phyloP scores from a whole-genome alignment of 2,888 invertebrate species.

The Steinernema carpocapsae region DNA sequence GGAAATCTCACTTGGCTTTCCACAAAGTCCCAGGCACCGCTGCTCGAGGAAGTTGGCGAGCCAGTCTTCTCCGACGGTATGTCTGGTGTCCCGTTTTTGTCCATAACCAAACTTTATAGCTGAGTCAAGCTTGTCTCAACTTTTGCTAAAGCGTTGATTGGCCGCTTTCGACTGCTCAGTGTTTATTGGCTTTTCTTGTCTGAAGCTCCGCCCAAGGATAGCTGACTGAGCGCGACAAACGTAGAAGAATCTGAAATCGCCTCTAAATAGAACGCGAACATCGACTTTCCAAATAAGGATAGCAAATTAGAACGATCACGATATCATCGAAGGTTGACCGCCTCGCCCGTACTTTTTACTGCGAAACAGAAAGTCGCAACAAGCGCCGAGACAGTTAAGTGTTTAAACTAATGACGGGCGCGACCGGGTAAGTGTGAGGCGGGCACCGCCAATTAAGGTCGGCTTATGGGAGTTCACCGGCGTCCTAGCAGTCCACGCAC shows the following conservation, averaged over 20 bases:
- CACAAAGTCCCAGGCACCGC: constrained; percentile 27
- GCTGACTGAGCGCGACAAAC: not conserved
- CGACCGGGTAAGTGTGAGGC: not conserved
- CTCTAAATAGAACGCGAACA: not conserved
- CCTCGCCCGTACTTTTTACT: not conserved
- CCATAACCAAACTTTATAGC: constrained; percentile 25
- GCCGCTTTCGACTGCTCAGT: constrained; percentile 2
- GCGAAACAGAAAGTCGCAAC: not conserved
- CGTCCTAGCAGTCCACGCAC: not conserved
- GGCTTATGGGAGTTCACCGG: not conserved
- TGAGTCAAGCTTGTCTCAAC: constrained; percentile 10
- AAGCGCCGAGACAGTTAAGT: not conserved
- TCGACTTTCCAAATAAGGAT: not conserved
- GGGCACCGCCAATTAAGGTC: not conserved
- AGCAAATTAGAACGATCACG: constrained; percentile 9
- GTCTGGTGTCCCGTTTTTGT: constrained; percentile 19
- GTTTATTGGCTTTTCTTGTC: not conserved
- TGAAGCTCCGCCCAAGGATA: constrained; percentile 23
- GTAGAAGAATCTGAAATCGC: constrained; percentile 19
- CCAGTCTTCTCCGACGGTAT: constrained; percentile 30
- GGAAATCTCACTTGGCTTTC: constrained; percentile 26
- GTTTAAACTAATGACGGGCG: not conserved
- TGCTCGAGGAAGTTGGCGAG: constrained; percentile 25
- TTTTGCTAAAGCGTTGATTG: constrained; percentile 20
- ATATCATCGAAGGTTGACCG: not conserved